Evolutionary conservation across 92 coral and sea anemone species (phyloP).

Genomic region (Epizoanthus scotinus): DNA sequence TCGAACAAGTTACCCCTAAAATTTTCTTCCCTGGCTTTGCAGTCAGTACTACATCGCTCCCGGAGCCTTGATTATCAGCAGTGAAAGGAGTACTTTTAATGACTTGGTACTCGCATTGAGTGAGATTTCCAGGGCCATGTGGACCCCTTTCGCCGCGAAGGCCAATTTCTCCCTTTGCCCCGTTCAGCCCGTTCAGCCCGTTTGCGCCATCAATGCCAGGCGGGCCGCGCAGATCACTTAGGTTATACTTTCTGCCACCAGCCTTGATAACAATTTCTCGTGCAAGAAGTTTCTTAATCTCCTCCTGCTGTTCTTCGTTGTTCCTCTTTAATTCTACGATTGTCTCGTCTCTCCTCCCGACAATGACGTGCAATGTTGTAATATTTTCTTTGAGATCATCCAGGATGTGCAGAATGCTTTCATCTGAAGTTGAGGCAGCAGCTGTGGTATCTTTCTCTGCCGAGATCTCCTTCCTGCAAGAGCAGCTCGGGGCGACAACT

Average conservation of each 20-base stretch:
- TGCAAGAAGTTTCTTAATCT: neutral
- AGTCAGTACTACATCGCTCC: constrained; percentile 10
- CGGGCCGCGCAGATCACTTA: constrained; percentile 8
- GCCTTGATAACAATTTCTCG: neutral
- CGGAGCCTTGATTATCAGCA: constrained; percentile 32
- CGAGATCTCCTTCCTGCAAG: constrained; percentile 14
- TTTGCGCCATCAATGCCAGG: neutral
- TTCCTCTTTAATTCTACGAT: neutral
- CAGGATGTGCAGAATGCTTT: neutral
- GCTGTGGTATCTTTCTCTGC: neutral
- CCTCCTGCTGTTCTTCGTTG: neutral
- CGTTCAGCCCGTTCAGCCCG: too few species aligned
- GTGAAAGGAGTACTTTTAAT: constrained; percentile 30
- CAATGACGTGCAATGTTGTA: neutral
- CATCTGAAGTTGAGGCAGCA: neutral
- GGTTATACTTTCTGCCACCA: neutral
- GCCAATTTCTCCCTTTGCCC: neutral
- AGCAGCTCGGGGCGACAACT: constrained; percentile 30
- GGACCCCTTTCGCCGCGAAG: neutral
- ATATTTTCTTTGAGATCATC: neutral
- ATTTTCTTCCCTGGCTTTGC: neutral
- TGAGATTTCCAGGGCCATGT: constrained; percentile 17
- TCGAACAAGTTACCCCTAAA: constrained; percentile 14
- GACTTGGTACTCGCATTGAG: neutral
- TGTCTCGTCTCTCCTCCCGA: neutral